Base-by-base conservation (phyloP, 1,140 invertebrate genomes). In the Drosophila tsacasi region DNA sequence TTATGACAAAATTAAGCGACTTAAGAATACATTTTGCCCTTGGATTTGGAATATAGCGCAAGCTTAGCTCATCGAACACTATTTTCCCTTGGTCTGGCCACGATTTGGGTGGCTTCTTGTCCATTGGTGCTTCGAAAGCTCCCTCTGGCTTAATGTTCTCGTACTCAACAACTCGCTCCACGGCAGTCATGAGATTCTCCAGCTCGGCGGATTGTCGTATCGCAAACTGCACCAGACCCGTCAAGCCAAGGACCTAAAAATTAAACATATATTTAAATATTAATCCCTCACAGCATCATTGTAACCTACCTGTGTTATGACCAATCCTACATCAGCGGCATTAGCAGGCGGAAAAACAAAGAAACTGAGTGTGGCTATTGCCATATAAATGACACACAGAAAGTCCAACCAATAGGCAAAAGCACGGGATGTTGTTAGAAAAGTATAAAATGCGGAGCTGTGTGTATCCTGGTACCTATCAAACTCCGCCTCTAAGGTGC, bases 211-310 rank as follows among this genome's bases (percentile, higher is more conserved):
- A 96, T 92, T 97, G 96, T 23, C 97, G 93, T 93, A 97, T 96
- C 25, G 96, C 96, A 96, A 96, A 97, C 92, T 97, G 96, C 91
- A 97, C 96, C 95, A 96, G 95, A 17, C 97, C 96, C 4, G 96
- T 97, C 77, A 97, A 94, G 9, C 95, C 95, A 92, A 97, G 96
- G 2, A 96, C 96, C 92, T 86, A 46, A 1, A 7, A 37, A 6
- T 17, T n/a, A 37, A 7, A 17, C 5, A 15, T 23, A n/a, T 17
- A 15, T 9, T 17, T 23, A 0, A 13, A 5, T 17, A 27, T 21
- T 19, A 3, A 27, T 12, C 5, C 25, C 12, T 25, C 3, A 6
- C n/a, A n/a, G n/a, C n/a, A n/a, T n/a, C n/a, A 5, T n/a, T 4
- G 3, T 1, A 21, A 8, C n/a, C 9, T 10, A 85, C 83, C 60